These are phyloP conservation scores for Chrosomus eos DNA, from an alignment of 2,797 vertebrate genomes.

Conservation along the genomic window DNA sequence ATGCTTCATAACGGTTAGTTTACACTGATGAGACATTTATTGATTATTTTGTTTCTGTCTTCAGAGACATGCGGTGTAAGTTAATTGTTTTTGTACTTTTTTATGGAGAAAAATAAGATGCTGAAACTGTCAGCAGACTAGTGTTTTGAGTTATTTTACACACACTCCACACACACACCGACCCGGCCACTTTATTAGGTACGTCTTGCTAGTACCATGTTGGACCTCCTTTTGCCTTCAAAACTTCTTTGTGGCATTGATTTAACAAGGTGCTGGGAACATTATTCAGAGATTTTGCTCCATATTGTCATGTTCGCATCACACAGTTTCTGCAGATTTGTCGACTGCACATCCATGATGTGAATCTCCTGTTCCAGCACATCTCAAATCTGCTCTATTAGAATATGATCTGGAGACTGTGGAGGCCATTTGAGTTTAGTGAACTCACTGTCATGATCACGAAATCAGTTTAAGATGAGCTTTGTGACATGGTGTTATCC, in stretches of 20 bases:
- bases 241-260: background rate
- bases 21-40: background rate
- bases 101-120: background rate
- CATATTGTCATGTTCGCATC: too few relatives aligned
- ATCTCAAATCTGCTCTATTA: background rate
- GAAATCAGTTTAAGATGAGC: background rate
- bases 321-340: too few relatives aligned
- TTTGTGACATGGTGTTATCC: too few relatives aligned
- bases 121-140: background rate
- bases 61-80: background rate
- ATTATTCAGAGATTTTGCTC: background rate
- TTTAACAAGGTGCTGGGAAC: background rate
- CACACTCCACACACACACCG: too few relatives aligned
- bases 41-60: background rate
- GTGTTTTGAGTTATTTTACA: background rate
- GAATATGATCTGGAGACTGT: too few relatives aligned
- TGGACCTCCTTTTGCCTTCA: background rate
- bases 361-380: too few relatives aligned
- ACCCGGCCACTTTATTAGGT: too few relatives aligned
- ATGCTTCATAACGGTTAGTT: background rate
- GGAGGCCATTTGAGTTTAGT: too few relatives aligned
- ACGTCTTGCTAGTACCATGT: too few relatives aligned
- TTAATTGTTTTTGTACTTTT: conserved; percentile 6
- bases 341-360: background rate
- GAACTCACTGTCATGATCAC: too few relatives aligned